A percentile compares a stretch with the other conserved stretches of the same genome.
Evolutionary conservation across 2,888 invertebrate species (phyloP).

Genomic region (Mechanitis messenoides): DNA sequence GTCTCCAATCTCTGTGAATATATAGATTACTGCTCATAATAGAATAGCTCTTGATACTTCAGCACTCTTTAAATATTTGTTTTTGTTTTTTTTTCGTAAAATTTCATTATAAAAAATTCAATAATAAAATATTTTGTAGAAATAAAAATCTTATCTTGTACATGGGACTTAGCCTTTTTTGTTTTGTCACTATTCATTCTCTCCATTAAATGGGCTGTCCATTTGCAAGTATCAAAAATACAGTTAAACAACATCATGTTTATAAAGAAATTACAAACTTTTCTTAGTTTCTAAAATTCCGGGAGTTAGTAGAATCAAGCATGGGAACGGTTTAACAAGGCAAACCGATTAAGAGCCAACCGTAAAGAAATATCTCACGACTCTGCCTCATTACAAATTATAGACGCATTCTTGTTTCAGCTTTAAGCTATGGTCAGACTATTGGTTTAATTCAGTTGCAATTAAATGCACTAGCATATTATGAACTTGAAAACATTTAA

Average conservation of each 20-base stretch:
- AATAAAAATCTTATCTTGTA: too few species aligned
- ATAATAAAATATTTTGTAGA: too few species aligned
- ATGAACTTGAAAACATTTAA: background rate
- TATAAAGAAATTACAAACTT: background rate
- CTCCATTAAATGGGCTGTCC: too few species aligned
- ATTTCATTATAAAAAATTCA: too few species aligned
- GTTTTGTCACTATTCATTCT: too few species aligned
- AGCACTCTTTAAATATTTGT: too few species aligned
- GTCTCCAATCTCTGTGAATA: too few species aligned
- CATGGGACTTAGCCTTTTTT: too few species aligned
- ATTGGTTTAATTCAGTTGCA: background rate
- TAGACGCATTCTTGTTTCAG: slow-evolving; percentile 65
- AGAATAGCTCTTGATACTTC: too few species aligned
- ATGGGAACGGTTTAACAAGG: slow-evolving; percentile 69
- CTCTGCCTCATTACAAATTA: slow-evolving; percentile 74
- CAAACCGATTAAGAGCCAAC: slow-evolving; percentile 65
- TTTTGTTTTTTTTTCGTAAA: too few species aligned
- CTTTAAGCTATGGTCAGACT: slow-evolving; percentile 19
- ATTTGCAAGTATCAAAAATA: too few species aligned
- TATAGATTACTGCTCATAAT: too few species aligned
- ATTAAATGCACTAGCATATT: background rate
- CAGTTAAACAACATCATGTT: background rate
- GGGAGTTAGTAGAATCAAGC: slow-evolving; percentile 36
- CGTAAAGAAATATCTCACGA: slow-evolving; percentile 60
- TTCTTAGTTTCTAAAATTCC: slow-evolving; percentile 18